A percentile compares a stretch with the other conserved stretches of the same genome.
phyloP scores from a whole-genome alignment of 2,113 vertebrate species.

The Nanorana parkeri region DNA sequence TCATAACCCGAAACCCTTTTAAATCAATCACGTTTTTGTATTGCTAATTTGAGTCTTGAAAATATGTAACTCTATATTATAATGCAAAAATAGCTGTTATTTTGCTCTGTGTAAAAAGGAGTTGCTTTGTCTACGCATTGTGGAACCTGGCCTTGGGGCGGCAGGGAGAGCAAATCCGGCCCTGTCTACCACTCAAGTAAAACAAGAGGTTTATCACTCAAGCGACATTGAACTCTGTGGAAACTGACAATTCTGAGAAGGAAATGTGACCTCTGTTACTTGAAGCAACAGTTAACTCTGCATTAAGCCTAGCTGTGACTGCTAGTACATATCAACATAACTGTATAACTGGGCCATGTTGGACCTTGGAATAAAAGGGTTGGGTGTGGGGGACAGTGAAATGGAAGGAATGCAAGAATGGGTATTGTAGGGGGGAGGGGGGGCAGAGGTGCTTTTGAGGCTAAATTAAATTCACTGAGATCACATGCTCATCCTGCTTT shows the following conservation, averaged over 20 bases:
- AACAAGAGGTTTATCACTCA: not conserved
- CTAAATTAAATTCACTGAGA: conserved; percentile 75
- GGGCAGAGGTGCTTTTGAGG: conserved; percentile 55
- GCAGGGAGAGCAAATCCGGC: too few species aligned
- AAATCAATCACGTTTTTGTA: too few species aligned
- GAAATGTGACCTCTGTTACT: not conserved
- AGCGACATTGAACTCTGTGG: not conserved
- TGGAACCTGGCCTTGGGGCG: too few species aligned
- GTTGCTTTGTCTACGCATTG: too few species aligned
- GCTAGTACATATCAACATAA: not conserved
- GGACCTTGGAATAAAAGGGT: conserved; percentile 44
- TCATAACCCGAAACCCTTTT: too few species aligned
- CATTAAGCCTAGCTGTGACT: not conserved
- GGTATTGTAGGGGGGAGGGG: conserved; percentile 57
- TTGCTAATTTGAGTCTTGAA: too few species aligned
- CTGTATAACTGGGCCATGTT: conserved; percentile 4
- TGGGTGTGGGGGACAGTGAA: conserved; percentile 56
- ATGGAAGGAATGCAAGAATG: conserved; percentile 69
- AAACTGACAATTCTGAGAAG: not conserved
- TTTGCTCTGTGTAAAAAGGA: too few species aligned
- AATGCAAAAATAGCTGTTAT: too few species aligned
- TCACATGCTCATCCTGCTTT: conserved; percentile 74
- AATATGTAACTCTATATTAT: too few species aligned
- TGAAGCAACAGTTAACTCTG: not conserved
- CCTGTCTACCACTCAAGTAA: too few species aligned